Evolutionary conservation across 2,797 vertebrate genomes (phyloP), one percentile per base, ranked within the genome.

Genomic region (Lepus oiostolus): DNA sequence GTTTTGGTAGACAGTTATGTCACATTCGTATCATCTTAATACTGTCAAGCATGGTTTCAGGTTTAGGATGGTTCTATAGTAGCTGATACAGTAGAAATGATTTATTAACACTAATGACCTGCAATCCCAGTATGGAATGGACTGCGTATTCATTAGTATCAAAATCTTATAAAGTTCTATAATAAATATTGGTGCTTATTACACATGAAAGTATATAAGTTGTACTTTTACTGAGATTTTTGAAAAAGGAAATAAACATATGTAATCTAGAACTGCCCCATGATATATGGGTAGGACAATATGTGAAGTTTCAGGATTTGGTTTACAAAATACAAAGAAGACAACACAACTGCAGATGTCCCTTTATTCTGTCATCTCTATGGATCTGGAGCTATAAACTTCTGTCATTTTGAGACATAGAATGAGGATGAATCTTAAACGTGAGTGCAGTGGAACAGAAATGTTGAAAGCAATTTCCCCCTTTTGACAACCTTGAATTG

Each of bases 401-500:
- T 42, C 2, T 70, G 24, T 5, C 24, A 84, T 38, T 92, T 72
- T 72, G 9, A 4, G 65, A 50, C 2, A 32, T 12, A 30, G 28
- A 35, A 19, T 72, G 72, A 72, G 5, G 1, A 26, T 54, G 35
- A 28, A 84, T 24, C 4, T 32, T 65, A 28, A 8, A 26, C 0
- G 0, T 2, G 14, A 72, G 7, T 5, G 9, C 7, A 38, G 5
- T 2, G 26, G 19, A 62, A 38, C 2, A 10, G 68, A 62, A 21
- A 28, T 10, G 1, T 4, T 22, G 30, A 35, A 32, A 16, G 35
- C 22, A 70, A 16, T 7, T n/a, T 67, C 4, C 7, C 8, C 35
- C 35, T 65, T 32, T 30, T 67, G 11, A 68, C 1, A 50, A 35
- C 30, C 21, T 22, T 70, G 35, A 76, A 58, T 5, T 62, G 13